Conservation (phyloP, 2,888 invertebrate species). For the Aproaerema taeniolella region DNA sequence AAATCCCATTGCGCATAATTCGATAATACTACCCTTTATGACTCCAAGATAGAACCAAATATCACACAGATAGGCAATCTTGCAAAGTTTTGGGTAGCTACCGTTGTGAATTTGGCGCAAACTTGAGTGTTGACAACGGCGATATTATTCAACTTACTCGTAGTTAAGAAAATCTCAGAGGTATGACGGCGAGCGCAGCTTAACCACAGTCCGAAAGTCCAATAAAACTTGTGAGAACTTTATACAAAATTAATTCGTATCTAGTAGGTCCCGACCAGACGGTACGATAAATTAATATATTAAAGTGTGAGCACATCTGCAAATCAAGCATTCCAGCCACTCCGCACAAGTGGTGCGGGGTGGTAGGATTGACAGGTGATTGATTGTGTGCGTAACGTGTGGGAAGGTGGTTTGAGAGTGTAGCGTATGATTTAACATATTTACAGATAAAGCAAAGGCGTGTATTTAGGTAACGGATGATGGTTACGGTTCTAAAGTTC, state of each 20-base stretch:
- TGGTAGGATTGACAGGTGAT: too few relatives aligned
- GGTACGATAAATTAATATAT: background rate
- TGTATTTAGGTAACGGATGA: slow-evolving; percentile 40
- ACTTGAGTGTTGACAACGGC: background rate
- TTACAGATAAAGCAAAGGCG: slow-evolving; percentile 24
- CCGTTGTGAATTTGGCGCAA: background rate
- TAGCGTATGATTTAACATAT: too few relatives aligned
- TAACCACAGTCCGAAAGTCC: slow-evolving; percentile 8
- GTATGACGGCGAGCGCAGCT: slow-evolving; percentile 1
- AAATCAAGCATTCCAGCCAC: background rate
- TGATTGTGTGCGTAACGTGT: too few relatives aligned
- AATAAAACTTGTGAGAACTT: slow-evolving; percentile 16
- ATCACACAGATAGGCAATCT: background rate
- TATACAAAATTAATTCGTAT: slow-evolving; percentile 12
- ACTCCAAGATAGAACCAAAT: background rate
- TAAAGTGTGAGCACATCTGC: background rate
- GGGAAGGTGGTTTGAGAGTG: too few relatives aligned
- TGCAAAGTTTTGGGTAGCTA: background rate
- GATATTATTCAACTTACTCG: background rate
- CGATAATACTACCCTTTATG: slow-evolving; percentile 7
- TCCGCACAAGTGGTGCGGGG: too few relatives aligned
- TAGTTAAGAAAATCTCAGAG: background rate
- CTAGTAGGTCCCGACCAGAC: background rate
- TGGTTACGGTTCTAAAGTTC: slow-evolving; percentile 37
- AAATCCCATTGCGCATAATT: slow-evolving; percentile 42